Conservation (phyloP, 2,113 vertebrate genomes). For the Monarcha castaneiventris region DNA sequence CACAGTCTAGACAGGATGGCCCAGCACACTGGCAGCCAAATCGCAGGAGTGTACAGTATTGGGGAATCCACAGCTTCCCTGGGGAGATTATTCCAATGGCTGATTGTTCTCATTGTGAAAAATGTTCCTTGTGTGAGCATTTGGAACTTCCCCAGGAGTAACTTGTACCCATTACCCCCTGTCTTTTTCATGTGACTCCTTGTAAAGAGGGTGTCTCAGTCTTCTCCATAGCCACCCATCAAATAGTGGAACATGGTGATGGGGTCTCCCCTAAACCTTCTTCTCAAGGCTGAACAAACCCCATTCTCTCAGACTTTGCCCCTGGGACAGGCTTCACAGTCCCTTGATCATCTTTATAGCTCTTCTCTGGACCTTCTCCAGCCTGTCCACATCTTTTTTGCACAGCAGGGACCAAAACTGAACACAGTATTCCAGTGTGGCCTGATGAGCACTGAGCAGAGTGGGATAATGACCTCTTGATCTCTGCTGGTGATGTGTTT, state of each 20-base stretch:
- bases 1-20: not conserved
- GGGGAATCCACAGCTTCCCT: not conserved
- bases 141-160: not conserved
- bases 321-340: not conserved
- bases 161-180: not conserved
- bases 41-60: not conserved
- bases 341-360: not conserved
- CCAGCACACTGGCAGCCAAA: not conserved
- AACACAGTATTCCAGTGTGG: not conserved
- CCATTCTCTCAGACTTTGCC: not conserved
- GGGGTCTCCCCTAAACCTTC: not conserved
- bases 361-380: not conserved
- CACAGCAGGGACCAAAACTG: not conserved
- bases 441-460: not conserved
- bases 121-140: not conserved
- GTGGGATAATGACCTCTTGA: not conserved
- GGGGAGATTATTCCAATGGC: not conserved
- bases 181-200: not conserved
- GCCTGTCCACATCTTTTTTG: not conserved
- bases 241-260: not conserved
- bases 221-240: not conserved
- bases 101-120: not conserved
- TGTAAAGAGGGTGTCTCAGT: not conserved
- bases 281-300: not conserved
- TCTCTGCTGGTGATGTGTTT: not conserved